Evolutionary conservation across 2,797 vertebrate species (phyloP).

Genomic region (Eulemur mongoz): DNA sequence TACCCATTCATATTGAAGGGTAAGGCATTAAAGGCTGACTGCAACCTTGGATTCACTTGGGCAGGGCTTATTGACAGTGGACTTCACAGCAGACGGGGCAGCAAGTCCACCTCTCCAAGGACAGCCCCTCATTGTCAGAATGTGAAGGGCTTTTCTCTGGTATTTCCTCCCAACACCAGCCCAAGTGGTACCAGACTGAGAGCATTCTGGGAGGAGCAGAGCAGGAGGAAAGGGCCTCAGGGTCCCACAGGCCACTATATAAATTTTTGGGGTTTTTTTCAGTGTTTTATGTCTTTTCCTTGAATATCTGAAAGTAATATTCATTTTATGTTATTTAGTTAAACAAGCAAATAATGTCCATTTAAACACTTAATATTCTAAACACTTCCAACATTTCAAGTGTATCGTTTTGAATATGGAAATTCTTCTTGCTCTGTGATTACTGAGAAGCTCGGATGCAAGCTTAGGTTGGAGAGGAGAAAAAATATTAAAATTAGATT

Average conservation of each 20-base stretch:
- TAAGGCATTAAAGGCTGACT: neutral
- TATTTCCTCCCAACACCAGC: neutral
- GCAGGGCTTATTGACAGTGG: neutral
- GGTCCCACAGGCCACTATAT: neutral
- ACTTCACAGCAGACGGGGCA: neutral
- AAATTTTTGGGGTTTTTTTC: neutral
- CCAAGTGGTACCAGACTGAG: neutral
- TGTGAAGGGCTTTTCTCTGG: neutral
- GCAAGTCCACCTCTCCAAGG: neutral
- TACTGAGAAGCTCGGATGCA: conserved; percentile 45
- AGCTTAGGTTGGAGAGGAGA: conserved; percentile 51
- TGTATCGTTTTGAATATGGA: conserved; percentile 54
- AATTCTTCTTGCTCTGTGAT: conserved; percentile 61
- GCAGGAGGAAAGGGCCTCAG: neutral
- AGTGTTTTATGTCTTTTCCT: conserved; percentile 58
- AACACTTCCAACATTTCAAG: conserved; percentile 56
- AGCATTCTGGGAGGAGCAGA: neutral
- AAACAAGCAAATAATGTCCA: conserved; percentile 47
- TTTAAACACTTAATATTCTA: conserved; percentile 55
- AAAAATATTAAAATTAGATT: conserved; percentile 48
- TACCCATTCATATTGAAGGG: neutral
- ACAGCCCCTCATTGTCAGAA: neutral
- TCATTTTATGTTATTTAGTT: conserved; percentile 57
- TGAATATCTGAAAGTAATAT: conserved; percentile 56
- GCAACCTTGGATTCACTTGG: neutral